Evolutionary conservation across 2,888 invertebrate species (phyloP).

Genomic region (Eurytoma adleriae): DNA sequence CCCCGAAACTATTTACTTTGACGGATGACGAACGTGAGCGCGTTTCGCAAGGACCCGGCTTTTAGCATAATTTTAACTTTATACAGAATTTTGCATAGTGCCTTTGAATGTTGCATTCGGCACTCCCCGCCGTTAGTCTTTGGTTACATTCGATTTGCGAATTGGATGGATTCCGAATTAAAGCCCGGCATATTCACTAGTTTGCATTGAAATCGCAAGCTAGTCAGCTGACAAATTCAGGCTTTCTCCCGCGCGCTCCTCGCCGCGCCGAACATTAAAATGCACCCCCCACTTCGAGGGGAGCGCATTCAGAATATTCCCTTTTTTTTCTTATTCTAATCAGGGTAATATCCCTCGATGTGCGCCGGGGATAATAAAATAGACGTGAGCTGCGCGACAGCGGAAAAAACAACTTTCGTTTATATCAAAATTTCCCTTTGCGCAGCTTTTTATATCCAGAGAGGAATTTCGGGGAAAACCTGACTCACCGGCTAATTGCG

Average conservation of each 20-base stretch:
- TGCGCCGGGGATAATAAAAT: not conserved
- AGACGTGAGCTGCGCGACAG: not conserved
- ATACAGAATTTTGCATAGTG: too few species aligned
- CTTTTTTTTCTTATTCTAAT: conserved; percentile 23
- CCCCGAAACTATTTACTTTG: too few species aligned
- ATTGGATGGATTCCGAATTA: conserved; percentile 25
- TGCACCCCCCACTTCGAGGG: conserved; percentile 18
- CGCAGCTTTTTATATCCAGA: not conserved
- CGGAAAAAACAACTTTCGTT: conserved; percentile 23
- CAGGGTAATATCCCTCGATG: conserved; percentile 5
- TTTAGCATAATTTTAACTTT: too few species aligned
- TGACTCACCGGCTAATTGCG: too few species aligned
- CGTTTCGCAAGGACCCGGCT: not conserved
- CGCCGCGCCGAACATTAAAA: conserved; percentile 26
- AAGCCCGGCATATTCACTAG: conserved; percentile 36
- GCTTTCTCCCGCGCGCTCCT: not conserved
- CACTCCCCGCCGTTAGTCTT: not conserved
- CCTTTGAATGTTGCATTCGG: not conserved
- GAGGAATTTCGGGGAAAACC: too few species aligned
- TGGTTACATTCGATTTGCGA: conserved; percentile 15
- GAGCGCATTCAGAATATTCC: conserved; percentile 1
- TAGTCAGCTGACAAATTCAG: conserved; percentile 42
- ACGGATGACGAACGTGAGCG: too few species aligned
- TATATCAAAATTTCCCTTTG: not conserved
- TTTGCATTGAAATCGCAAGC: conserved; percentile 38